phyloP scores from a whole-genome alignment of 2,888 invertebrate species.

The Phalera bucephala region DNA sequence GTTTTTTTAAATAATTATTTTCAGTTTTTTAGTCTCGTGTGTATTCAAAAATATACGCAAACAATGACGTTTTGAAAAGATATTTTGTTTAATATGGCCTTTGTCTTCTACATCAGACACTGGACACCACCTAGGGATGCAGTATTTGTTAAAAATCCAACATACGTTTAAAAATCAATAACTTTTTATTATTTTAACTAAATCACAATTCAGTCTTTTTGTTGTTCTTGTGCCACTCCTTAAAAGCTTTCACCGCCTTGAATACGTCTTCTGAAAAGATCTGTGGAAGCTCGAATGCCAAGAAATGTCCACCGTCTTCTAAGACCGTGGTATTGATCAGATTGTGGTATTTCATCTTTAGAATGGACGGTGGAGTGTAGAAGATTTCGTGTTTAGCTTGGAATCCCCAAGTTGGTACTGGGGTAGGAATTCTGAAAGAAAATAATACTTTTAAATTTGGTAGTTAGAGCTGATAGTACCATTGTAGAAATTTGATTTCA shows the following conservation, averaged over 20 bases:
- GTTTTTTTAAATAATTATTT: no score
- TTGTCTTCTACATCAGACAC: no score
- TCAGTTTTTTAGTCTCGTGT: no score
- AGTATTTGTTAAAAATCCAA: no score
- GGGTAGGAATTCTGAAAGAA: constrained; percentile 4
- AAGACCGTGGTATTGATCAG: constrained; percentile 85
- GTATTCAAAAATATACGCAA: no score
- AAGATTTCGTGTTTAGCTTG: constrained; percentile 87
- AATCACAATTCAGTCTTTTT: constrained; percentile 46
- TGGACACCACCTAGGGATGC: no score
- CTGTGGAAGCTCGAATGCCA: constrained; percentile 89
- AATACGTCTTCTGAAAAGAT: constrained; percentile 86
- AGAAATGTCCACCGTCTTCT: constrained; percentile 92
- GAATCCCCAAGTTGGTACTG: constrained; percentile 86
- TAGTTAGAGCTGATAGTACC: no score
- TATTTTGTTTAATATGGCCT: no score
- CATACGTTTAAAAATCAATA: no score
- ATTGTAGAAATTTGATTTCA: no score
- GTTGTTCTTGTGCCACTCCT: constrained; percentile 35
- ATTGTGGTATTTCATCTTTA: constrained; percentile 84
- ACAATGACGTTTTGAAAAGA: no score
- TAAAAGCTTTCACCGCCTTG: constrained; percentile 54
- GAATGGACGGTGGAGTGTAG: constrained; percentile 80
- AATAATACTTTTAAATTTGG: neutral
- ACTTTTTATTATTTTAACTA: constrained; percentile 10